Percentiles rank a stretch among this genome's conserved stretches.
phyloP scores from a whole-genome alignment of 2,797 vertebrate genomes.

The Typhlichthys subterraneus region DNA sequence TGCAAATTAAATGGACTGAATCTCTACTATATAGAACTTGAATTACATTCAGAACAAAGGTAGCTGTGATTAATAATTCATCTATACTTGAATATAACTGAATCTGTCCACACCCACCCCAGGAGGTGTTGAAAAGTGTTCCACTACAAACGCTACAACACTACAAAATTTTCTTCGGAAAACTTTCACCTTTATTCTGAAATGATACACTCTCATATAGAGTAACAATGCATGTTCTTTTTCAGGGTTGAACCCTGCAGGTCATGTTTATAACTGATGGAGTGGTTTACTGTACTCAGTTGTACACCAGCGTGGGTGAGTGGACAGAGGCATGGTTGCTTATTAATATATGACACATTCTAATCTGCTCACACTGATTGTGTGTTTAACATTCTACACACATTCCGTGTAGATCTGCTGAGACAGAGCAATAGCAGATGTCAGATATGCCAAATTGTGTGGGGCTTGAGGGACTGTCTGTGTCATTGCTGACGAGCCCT shows the following conservation, averaged over 20 bases:
- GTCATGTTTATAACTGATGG: slow-evolving; percentile 29
- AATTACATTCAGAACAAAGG: slow-evolving; percentile 65
- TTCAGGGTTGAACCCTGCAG: slow-evolving; percentile 17
- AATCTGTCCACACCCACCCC: slow-evolving; percentile 27
- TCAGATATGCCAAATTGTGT: slow-evolving; percentile 66
- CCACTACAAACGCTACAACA: not conserved
- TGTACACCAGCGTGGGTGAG: slow-evolving; percentile 15
- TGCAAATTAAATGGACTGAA: slow-evolving; percentile 68
- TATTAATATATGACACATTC: slow-evolving; percentile 34
- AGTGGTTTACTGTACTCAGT: slow-evolving; percentile 11
- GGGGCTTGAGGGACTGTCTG: slow-evolving; percentile 68
- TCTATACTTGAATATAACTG: slow-evolving; percentile 39
- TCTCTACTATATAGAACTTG: slow-evolving; percentile 55
- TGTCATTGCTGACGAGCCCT: slow-evolving; percentile 62
- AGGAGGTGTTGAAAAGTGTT: slow-evolving; percentile 24
- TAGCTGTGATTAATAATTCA: slow-evolving; percentile 62
- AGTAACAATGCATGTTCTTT: slow-evolving; percentile 3
- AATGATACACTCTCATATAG: slow-evolving; percentile 24
- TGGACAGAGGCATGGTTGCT: slow-evolving; percentile 29
- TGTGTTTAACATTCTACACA: slow-evolving; percentile 61
- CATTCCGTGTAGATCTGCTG: slow-evolving; percentile 55
- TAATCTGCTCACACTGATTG: slow-evolving; percentile 23
- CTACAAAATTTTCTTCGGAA: slow-evolving; percentile 13
- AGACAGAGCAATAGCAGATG: slow-evolving; percentile 53
- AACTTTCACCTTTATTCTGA: not conserved